Base-by-base conservation (phyloP, 2,113 vertebrate species). In the Pteropus alecto region DNA sequence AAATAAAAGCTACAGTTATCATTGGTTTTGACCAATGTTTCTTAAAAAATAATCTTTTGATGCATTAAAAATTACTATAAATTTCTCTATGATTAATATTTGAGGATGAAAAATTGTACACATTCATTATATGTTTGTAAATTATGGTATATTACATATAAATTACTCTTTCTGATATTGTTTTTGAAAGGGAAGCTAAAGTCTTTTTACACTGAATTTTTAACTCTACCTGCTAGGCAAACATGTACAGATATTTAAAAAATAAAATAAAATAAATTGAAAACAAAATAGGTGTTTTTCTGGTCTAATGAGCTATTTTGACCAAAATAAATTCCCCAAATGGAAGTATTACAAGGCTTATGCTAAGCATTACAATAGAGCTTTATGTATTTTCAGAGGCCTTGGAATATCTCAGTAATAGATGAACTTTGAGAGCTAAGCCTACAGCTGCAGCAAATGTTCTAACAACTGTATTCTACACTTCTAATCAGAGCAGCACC, bases 251-350 rank as follows among this genome's bases (percentile, higher is more conserved):
- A 58, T 70, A 77, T 10, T 26, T 18, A 51, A 51, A 51, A 51
- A 51, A 51, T 51, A 51, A 51, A 51, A 51, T 22, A 93, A 86
- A 97, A 88, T 28, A 82, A 93, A 97, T 92, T 46, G 92, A 79
- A 98, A 97, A 97, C 96, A 98, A 94, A 98, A 96, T 91, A 97
- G 97, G 84, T 0, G 7, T 83, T 24, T 26, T 11, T 24, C 11
- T 97, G 7, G 2, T 95, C 96, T 96, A 95, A 96, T 97, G 92
- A 98, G 91, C 84, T 97, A 96, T 95, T 98, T 98, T 97, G 97
- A 98, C 97, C 97, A 98, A 98, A 98, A 98, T 96, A 94, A 98
- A 98, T 98, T 98, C 88, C 83, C 96, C 94, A 97, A 95, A 96
- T 96, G 93, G 91, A 98, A 97, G 97, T 86, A 97, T 97, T 96